Evolutionary conservation across 2,888 invertebrate genomes (phyloP).

Genomic region (Cheilosia grossa): DNA sequence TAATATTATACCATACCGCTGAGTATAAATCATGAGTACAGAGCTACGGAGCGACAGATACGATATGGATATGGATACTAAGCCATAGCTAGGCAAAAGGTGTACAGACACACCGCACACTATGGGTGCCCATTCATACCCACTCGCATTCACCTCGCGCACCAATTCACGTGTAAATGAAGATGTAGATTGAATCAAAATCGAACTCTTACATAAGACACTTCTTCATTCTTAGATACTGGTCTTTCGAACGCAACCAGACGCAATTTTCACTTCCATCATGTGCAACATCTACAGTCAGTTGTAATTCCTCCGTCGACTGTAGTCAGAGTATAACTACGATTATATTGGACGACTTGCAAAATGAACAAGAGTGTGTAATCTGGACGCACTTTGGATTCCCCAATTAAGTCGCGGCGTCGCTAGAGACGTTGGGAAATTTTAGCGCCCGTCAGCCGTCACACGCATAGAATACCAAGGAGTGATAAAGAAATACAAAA

Average conservation of each 20-base stretch:
- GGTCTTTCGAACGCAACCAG: slow-evolving; percentile 20
- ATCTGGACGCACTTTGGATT: slow-evolving; percentile 36
- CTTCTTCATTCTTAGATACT: slow-evolving; percentile 6
- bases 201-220: slow-evolving; percentile 57
- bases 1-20: too few species aligned
- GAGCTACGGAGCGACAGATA: not conserved
- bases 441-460: slow-evolving; percentile 8
- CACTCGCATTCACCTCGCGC: slow-evolving; percentile 27
- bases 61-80: not conserved
- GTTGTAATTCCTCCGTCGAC: slow-evolving; percentile 22
- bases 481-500: slow-evolving; percentile 30
- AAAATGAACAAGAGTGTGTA: slow-evolving; percentile 1
- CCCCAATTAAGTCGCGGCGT: slow-evolving; percentile 19
- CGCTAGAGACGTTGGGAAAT: slow-evolving; percentile 31
- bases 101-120: too few species aligned
- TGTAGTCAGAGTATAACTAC: not conserved
- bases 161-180: slow-evolving; percentile 23
- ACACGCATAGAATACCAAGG: slow-evolving; percentile 31
- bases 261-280: slow-evolving; percentile 1
- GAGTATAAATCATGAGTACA: too few species aligned
- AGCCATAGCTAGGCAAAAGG: slow-evolving; percentile 16
- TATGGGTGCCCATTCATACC: not conserved
- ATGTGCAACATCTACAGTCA: not conserved
- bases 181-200: slow-evolving; percentile 45
- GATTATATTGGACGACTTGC: not conserved